Evolutionary conservation across 1,140 invertebrate species (phyloP), one percentile per base, ranked within the genome.

Genomic region (Phenacoccus solenopsis): DNA sequence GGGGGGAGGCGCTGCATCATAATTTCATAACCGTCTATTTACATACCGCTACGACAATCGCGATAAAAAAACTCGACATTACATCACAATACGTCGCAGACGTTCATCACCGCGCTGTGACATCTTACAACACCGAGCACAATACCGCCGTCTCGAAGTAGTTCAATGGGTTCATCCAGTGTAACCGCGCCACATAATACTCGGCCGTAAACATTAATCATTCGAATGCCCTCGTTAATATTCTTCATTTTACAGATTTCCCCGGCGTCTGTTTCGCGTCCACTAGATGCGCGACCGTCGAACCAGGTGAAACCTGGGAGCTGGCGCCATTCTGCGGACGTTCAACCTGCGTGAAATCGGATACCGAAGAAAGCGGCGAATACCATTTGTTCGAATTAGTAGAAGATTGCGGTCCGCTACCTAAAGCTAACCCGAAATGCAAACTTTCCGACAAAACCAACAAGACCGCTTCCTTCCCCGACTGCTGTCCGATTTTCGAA

Each of bases 261-360:
- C 90, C 91, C 57, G 89, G 88, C 10, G 84, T 91, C 82, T 94
- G 91, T 76, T 94, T 93, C 79, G 90, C 90, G 0, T 92, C 90
- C 0, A 94, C 91, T n/a, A 86, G 85, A 72, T 94, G 90, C 77
- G 88, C 90, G 0, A 93, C 90, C 16, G 86, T 93, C 28, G 89
- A 91, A 76, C 88, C 89, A 30, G 86, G 86, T 38, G 88, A 91
- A 78, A 82, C 86, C 27, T 94, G 91, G 91, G 90, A 92, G 28
- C 77, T 94, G 73, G 81, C 86, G 9, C 91, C 91, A 1, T 94
- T 93, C 86, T 94, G 91, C 75, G 91, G 91, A 12, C 86, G 88
- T 71, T 91, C 89, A 71, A 91, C 89, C 35, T 94, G 91, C 78
- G 88, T 91, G 1, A 83, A 88, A 71, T 86, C 85, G 67, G 87